Evolutionary conservation across 1,140 invertebrate species (phyloP), one percentile per base, ranked within the genome.

Genomic region (Hylyphantes graminicola): DNA sequence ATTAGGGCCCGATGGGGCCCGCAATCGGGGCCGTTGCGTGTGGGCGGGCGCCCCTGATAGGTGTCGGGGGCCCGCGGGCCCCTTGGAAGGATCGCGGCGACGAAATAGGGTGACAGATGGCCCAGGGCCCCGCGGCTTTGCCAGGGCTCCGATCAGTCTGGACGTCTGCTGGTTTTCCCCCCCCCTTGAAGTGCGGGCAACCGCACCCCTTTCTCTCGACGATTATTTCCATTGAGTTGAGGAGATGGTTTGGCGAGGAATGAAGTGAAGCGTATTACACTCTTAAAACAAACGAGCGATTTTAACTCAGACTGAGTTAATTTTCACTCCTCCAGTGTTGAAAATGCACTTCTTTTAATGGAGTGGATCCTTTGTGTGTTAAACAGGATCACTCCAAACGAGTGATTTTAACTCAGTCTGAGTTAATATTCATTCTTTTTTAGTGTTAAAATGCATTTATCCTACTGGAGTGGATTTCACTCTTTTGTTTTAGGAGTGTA

Each of bases 31-130:
- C 64, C 50, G 35, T 76, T 76, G 59, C 53, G 74, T 76, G 74
- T 63, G 74, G 74, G 74, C 59, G 74, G 48, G 74, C 57, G 59
- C 21, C 59, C 74, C 74, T 11, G 15, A 51, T 8, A 63, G 74
- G 74, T 76, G 59, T 10, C 59, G 4, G 8, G 35, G 10, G 15
- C 19, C 6, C 12, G 8, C 35, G 74, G 59, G 59, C 57, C 74
- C 59, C 59, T 12, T 64, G 15, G 61, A 50, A 76, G 57, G 59
- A 17, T 63, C 74, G 74, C 13, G 17, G 74, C 51, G 74, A 64
- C 74, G 74, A 76, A 64, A 76, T 76, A 50, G 63, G 64, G 50
- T 48, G 74, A 76, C 74, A 76, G 74, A 61, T 76, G 74, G n/a
- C 57, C 61, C 55, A 63, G 74, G 74, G 15, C 59, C 74, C 74